A percentile compares a stretch with the other conserved stretches of the same genome.
phyloP scores from a whole-genome alignment of 1,140 invertebrate genomes.

The Pseudomyrmex gracilis region DNA sequence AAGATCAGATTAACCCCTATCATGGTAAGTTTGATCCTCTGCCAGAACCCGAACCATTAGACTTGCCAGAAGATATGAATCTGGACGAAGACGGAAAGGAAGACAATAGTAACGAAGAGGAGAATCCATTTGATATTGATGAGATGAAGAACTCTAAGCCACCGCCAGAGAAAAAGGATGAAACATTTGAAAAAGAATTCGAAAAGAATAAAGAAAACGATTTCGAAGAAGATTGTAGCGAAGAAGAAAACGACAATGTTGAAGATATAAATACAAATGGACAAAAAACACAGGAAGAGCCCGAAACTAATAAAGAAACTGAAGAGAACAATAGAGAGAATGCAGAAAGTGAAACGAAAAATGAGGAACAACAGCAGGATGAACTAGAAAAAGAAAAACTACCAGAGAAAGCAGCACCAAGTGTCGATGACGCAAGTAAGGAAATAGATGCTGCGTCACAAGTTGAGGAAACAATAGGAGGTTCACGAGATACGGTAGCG shows the following conservation, averaged over 20 bases:
- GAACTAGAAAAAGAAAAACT: constrained; percentile 81
- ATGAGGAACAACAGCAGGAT: constrained; percentile 83
- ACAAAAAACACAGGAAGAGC: constrained; percentile 75
- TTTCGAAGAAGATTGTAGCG: constrained; percentile 76
- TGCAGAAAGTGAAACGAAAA: constrained; percentile 81
- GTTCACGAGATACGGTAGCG: constrained; percentile 80
- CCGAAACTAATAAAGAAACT: constrained; percentile 76
- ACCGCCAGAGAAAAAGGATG: constrained; percentile 71
- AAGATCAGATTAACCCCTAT: constrained; percentile 94
- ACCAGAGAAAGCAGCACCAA: constrained; percentile 82
- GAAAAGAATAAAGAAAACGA: constrained; percentile 72
- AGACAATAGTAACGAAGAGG: constrained; percentile 88
- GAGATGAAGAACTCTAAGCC: constrained; percentile 87
- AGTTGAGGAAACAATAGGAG: constrained; percentile 76
- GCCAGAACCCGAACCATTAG: constrained; percentile 93
- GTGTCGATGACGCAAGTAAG: constrained; percentile 75
- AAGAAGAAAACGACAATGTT: constrained; percentile 66
- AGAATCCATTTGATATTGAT: constrained; percentile 94
- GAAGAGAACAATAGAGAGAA: constrained; percentile 78
- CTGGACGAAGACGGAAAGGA: constrained; percentile 89
- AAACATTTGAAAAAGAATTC: constrained; percentile 70
- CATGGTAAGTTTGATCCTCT: constrained; percentile 91
- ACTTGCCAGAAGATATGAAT: constrained; percentile 94
- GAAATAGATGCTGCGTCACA: constrained; percentile 82
- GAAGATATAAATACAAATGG: constrained; percentile 69